Evolutionary conservation across 1,140 invertebrate genomes (phyloP).

Genomic region (Bombus pascuorum): DNA sequence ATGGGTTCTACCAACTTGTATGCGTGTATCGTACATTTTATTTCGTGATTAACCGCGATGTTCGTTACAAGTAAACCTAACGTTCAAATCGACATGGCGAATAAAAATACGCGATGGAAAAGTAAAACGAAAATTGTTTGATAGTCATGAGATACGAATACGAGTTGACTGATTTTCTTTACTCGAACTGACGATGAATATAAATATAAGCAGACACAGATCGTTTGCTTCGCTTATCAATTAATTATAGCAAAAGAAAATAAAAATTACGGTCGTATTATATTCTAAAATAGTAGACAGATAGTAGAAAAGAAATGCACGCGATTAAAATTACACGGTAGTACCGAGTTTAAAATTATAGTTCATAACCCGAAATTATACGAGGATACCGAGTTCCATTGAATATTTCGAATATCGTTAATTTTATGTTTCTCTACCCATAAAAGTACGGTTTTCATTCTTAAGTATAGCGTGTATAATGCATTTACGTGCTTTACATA

Average conservation of each 20-base stretch:
- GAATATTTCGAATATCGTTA: not conserved
- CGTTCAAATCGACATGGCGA: not conserved
- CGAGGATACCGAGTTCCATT: too few relatives aligned
- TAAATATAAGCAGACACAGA: conserved; percentile 26
- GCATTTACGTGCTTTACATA: not conserved
- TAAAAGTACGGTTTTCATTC: not conserved
- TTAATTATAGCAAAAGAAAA: not conserved
- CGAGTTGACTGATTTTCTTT: conserved; percentile 3
- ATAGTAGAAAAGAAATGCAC: not conserved
- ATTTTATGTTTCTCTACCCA: not conserved
- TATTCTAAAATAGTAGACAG: too few relatives aligned
- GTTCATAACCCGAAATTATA: not conserved
- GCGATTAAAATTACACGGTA: not conserved
- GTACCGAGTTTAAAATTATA: not conserved
- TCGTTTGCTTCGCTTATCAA: conserved; percentile 20
- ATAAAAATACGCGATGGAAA: not conserved
- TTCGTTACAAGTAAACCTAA: not conserved
- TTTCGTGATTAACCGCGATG: conserved; percentile 32
- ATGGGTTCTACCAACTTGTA: not conserved
- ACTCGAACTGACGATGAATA: not conserved
- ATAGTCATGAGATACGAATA: conserved; percentile 18
- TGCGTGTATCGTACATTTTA: not conserved
- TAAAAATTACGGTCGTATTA: too few relatives aligned
- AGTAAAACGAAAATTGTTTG: not conserved
- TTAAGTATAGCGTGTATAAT: not conserved